Conservation (phyloP, 2,113 vertebrate species). For the Eclectus roratus region DNA sequence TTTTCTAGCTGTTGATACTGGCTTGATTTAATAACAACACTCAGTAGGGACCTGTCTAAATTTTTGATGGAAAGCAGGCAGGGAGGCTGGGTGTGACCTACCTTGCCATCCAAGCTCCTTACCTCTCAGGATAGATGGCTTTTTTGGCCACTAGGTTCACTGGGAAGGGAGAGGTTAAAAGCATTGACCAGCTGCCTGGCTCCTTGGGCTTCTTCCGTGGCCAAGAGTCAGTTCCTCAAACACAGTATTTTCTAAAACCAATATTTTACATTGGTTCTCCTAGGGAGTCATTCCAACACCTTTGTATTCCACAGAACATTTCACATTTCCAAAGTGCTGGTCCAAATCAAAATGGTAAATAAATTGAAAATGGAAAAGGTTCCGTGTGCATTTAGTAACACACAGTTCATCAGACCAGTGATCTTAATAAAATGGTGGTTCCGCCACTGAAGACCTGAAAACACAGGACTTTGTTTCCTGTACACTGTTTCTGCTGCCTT, state of each 20-base stretch:
- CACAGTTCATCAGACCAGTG: background rate
- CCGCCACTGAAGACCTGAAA: background rate
- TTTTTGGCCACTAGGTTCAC: background rate
- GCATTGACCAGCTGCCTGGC: background rate
- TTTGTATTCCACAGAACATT: background rate
- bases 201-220: background rate
- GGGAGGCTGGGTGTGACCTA: background rate
- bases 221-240: background rate
- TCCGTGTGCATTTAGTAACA: background rate
- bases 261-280: background rate
- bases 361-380: background rate
- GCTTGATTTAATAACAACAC: slow-evolving; percentile 2
- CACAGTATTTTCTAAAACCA: background rate
- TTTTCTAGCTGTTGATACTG: slow-evolving; percentile 7
- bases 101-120: background rate
- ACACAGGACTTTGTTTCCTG: background rate
- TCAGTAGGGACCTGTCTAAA: background rate
- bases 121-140: background rate
- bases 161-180: background rate
- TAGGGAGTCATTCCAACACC: background rate
- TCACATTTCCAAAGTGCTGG: background rate
- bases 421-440: background rate
- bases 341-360: background rate
- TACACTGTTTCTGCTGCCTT: background rate
- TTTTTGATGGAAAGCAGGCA: background rate